These are phyloP conservation scores for Mycalesis mineus DNA, from an alignment of 2,888 invertebrate species.

Conservation along the genomic window DNA sequence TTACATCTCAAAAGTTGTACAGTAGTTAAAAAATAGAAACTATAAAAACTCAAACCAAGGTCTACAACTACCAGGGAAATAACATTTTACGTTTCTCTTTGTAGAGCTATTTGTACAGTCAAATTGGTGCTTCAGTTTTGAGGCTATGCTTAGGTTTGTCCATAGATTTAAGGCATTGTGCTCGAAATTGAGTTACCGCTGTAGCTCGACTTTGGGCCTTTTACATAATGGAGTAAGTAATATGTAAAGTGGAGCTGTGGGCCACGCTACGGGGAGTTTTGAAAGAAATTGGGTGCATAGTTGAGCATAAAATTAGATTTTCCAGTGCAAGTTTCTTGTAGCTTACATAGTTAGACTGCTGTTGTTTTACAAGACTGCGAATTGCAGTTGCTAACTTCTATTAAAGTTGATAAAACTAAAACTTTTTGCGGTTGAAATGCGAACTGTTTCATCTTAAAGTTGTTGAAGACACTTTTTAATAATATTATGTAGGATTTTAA, in stretches of 20 bases:
- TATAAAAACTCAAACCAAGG: slow-evolving; percentile 5
- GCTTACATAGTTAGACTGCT: no score
- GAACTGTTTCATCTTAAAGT: no score
- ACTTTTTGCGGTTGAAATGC: no score
- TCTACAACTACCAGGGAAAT: slow-evolving; percentile 1
- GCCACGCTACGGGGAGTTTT: slow-evolving; percentile 2
- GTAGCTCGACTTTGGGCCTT: slow-evolving; percentile 17
- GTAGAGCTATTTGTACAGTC: slow-evolving; percentile 11
- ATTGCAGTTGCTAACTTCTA: no score
- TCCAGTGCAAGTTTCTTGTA: no score
- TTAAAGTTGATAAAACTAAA: no score
- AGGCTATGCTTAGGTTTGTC: slow-evolving; percentile 6
- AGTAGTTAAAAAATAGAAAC: slow-evolving; percentile 1
- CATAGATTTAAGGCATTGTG: slow-evolving; percentile 7
- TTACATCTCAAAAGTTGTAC: background rate
- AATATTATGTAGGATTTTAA: no score
- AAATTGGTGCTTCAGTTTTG: slow-evolving; percentile 14
- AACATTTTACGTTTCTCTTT: slow-evolving; percentile 10
- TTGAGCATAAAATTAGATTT: background rate
- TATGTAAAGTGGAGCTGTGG: slow-evolving; percentile 16
- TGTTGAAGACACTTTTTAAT: no score
- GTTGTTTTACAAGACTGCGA: no score
- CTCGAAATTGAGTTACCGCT: slow-evolving; percentile 20
- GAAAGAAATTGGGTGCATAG: background rate
- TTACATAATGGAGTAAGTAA: slow-evolving; percentile 30